Evolutionary conservation across 2,888 invertebrate genomes (phyloP), one percentile per base, ranked within the genome.

Genomic region (Eilema sororculum): DNA sequence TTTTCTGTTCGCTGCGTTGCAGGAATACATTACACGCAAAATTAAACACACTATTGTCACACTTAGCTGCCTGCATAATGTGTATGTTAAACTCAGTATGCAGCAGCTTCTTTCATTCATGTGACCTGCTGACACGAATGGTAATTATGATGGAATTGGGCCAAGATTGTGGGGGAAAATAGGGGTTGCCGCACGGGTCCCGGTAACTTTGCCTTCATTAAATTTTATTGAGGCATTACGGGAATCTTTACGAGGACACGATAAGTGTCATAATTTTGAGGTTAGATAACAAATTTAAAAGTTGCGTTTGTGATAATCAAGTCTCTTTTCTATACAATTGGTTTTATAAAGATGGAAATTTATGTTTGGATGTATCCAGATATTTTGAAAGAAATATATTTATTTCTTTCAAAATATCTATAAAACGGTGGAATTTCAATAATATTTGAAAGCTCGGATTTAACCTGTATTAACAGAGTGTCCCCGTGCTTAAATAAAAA

Each of bases 41-140:
- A 64, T 52, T 28, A n/a, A 52, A 64, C 16, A 46, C 52, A 52
- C 52, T 63, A 28, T 64, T 46, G 28, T 64, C 30, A 52, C 64
- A 52, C 12, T 52, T 64, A n/a, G 37, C 20, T 24, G 20, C 62
- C 25, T 41, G 28, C n/a, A 64, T 64, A 28, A 52, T 64, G 52
- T 64, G n/a, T n/a, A n/a, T n/a, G 5, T 52, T 20, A 52, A 64
- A 28, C n/a, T 4, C 22, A 62, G 24, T 22, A 22, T 24, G 28
- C 28, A 30, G 22, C 22, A 22, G 62, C 63, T 30, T 62, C 52
- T 37, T 57, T 58, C 58, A 37, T 46, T 59, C 58, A 61, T 33
- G 57, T 65, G 69, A 65, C 65, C 69, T 57, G 59, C 69, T 65
- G 65, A 69, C 65, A 69, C 69, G 33, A 56, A 67, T 62, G 25